These are phyloP conservation scores for Andrena bicolor DNA, from an alignment of 2,888 invertebrate genomes.

Conservation along the genomic window DNA sequence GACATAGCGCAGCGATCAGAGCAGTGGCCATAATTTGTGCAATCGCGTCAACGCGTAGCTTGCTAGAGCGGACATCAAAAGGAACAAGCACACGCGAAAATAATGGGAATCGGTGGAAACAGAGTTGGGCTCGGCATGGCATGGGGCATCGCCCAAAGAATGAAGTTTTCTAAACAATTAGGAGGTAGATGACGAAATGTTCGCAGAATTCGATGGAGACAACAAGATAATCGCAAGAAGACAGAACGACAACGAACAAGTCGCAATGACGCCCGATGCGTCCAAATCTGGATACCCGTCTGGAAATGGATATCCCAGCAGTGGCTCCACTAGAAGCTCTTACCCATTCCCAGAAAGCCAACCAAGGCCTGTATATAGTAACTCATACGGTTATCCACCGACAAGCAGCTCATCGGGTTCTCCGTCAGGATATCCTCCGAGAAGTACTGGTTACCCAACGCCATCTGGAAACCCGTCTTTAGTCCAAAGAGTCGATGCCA, in stretches of 20 bases:
- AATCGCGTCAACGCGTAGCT: slow-evolving; percentile 3
- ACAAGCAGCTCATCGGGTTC: slow-evolving; percentile 39
- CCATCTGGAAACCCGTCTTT: slow-evolving; percentile 1
- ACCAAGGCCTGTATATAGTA: slow-evolving; percentile 29
- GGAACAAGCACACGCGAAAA: not conserved
- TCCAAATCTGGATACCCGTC: slow-evolving; percentile 58
- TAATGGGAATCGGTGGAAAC: not conserved
- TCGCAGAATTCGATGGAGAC: slow-evolving; percentile 79
- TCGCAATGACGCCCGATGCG: slow-evolving; percentile 14
- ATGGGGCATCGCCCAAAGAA: slow-evolving; percentile 43
- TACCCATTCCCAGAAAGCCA: slow-evolving; percentile 44
- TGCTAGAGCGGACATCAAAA: slow-evolving; percentile 7
- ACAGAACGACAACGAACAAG: slow-evolving; percentile 58
- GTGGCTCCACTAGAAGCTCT: slow-evolving; percentile 45
- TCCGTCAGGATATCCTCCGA: slow-evolving; percentile 54
- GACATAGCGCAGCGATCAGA: not conserved
- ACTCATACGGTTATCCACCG: slow-evolving; percentile 57
- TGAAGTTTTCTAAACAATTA: slow-evolving; percentile 56
- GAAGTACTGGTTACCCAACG: slow-evolving; percentile 35
- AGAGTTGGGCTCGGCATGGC: slow-evolving; percentile 64
- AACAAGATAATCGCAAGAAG: slow-evolving; percentile 69
- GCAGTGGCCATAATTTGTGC: slow-evolving; percentile 7
- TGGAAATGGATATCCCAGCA: slow-evolving; percentile 42
- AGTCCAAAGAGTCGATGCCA: slow-evolving; percentile 61
- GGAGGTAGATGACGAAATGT: slow-evolving; percentile 78